phyloP scores from a whole-genome alignment of 2,888 invertebrate species.

The Andrena trimmerana region DNA sequence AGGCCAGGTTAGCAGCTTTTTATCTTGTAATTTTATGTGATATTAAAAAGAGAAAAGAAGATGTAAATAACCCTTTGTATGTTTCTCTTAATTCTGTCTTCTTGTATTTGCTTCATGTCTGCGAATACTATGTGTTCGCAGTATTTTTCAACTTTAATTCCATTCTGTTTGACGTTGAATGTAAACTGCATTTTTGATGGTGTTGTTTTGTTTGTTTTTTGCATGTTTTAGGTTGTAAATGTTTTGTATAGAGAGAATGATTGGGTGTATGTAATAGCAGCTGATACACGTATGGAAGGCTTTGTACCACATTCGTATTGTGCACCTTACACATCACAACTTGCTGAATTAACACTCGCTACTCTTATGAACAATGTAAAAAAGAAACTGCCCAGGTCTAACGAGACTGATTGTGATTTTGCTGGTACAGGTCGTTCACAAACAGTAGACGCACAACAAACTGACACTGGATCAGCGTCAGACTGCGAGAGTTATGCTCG shows the following conservation, averaged over 20 bases:
- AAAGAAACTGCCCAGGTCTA: constrained; percentile 92
- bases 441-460: constrained; percentile 81
- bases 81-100: constrained; percentile 8
- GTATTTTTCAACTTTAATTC: constrained; percentile 5
- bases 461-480: constrained; percentile 86
- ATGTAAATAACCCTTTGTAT: constrained; percentile 34
- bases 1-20: constrained; percentile 88
- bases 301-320: constrained; percentile 98
- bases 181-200: constrained; percentile 22
- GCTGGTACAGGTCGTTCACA: constrained; percentile 79
- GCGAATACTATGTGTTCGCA: constrained; percentile 2
- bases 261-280: constrained; percentile 98
- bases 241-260: constrained; percentile 97
- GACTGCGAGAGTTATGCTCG: constrained; percentile 88
- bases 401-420: constrained; percentile 80
- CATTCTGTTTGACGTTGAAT: constrained; percentile 5
- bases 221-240: constrained; percentile 91
- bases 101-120: constrained; percentile 6
- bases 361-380: constrained; percentile 88
- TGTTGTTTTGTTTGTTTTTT: constrained; percentile 40
- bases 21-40: neutral
- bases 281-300: constrained; percentile 95
- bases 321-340: constrained; percentile 92
- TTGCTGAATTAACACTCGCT: constrained; percentile 90
- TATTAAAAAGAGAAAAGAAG: constrained; percentile 1